These are phyloP conservation scores for Cephalophus harveyi DNA, from an alignment of 2,113 vertebrate genomes.

Conservation along the genomic window DNA sequence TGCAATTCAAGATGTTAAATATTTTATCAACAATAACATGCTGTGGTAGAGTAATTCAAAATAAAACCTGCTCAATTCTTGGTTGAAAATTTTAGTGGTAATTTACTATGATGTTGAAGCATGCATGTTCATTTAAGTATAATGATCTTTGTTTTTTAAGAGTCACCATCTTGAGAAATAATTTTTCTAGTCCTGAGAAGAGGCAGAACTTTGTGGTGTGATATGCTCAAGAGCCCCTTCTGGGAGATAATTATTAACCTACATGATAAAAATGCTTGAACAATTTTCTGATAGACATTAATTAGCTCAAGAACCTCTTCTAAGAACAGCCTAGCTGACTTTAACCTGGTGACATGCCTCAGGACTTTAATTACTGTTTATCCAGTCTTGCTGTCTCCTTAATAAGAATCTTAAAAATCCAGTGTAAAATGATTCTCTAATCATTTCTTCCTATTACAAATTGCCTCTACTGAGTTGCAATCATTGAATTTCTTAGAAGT, in stretches of 20 bases:
- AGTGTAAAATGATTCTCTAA: not conserved
- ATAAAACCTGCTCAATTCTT: not conserved
- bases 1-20: not conserved
- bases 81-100: not conserved
- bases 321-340: not conserved
- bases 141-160: not conserved
- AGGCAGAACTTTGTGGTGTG: not conserved
- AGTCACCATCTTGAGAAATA: not conserved
- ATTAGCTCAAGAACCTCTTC: slow-evolving; percentile 43
- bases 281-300: not conserved
- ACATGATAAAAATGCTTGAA: not conserved
- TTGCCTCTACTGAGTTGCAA: not conserved
- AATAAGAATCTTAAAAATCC: slow-evolving; percentile 25
- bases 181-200: not conserved
- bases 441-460: not conserved
- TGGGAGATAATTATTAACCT: not conserved
- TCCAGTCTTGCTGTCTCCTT: not conserved
- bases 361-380: not conserved
- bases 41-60: not conserved
- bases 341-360: not conserved
- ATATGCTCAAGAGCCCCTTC: not conserved
- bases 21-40: not conserved
- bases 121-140: not conserved
- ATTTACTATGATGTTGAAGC: not conserved
- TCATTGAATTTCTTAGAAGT: not conserved